These are phyloP conservation scores for Molossus molossus DNA, from an alignment of 2,797 vertebrate species.

Conservation along the genomic window DNA sequence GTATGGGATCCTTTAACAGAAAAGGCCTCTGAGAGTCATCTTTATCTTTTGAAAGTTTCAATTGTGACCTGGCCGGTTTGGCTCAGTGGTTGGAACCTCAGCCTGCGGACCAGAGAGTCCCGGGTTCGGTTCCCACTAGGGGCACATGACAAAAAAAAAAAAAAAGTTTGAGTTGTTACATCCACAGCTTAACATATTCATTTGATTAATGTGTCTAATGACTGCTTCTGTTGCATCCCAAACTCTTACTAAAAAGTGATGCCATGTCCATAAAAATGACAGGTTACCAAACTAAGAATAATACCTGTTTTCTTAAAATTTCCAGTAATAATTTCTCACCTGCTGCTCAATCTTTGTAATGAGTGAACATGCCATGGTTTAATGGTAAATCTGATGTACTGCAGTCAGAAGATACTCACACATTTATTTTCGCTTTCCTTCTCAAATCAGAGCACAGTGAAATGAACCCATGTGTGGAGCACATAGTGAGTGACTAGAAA, in stretches of 20 bases:
- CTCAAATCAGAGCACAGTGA: conserved; percentile 34
- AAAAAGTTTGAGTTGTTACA: too few relatives aligned
- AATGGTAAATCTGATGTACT: not conserved
- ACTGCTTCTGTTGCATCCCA: not conserved
- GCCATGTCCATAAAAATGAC: not conserved
- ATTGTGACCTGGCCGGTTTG: too few relatives aligned
- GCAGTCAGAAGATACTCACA: not conserved
- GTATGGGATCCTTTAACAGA: not conserved
- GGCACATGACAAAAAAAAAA: too few relatives aligned
- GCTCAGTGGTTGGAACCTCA: too few relatives aligned
- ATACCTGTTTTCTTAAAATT: not conserved
- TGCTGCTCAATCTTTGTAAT: not conserved
- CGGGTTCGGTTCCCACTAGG: too few relatives aligned
- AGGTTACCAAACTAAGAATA: conserved; percentile 4
- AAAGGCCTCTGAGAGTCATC: not conserved
- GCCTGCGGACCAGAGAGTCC: too few relatives aligned
- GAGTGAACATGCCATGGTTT: not conserved
- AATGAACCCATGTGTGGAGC: not conserved
- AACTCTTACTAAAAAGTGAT: not conserved
- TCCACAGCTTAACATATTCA: not conserved
- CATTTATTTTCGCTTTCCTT: not conserved
- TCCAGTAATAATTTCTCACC: not conserved
- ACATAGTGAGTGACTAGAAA: not conserved
- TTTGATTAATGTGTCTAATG: conserved; percentile 13
- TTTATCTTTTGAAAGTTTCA: not conserved